phyloP scores from a whole-genome alignment of 1,140 invertebrate species.

The Thaumatotibia leucotreta region DNA sequence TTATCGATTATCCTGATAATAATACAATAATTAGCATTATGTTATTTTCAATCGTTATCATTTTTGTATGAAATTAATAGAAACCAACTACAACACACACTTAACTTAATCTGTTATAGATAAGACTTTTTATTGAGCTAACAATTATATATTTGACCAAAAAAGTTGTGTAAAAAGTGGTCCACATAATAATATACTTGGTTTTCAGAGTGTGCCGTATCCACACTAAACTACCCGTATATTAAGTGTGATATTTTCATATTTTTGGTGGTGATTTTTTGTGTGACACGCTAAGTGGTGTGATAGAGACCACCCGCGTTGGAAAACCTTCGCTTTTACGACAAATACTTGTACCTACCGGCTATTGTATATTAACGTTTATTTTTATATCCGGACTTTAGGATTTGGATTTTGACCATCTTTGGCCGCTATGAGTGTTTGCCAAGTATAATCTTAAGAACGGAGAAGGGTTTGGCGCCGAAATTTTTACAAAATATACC shows the following conservation, averaged over 20 bases:
- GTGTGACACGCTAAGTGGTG: constrained; percentile 64
- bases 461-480: neutral
- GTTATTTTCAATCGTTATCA: no score
- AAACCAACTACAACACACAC: no score
- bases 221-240: constrained; percentile 33
- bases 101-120: no score
- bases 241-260: constrained; percentile 65
- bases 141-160: no score
- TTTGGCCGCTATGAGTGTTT: neutral
- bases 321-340: constrained; percentile 17
- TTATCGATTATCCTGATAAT: no score
- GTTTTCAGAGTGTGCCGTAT: constrained; percentile 18
- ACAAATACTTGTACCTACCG: constrained; percentile 17
- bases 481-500: neutral
- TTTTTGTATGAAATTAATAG: no score
- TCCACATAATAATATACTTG: no score
- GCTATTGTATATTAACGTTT: neutral
- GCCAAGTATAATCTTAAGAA: neutral
- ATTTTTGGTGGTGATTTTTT: constrained; percentile 68
- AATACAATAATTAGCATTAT: no score
- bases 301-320: constrained; percentile 62
- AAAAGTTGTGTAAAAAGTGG: no score
- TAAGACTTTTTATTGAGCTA: no score
- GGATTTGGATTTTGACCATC: neutral
- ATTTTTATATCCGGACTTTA: neutral